phyloP scores from a whole-genome alignment of 2,797 vertebrate genomes.

The Babyrousa celebensis region DNA sequence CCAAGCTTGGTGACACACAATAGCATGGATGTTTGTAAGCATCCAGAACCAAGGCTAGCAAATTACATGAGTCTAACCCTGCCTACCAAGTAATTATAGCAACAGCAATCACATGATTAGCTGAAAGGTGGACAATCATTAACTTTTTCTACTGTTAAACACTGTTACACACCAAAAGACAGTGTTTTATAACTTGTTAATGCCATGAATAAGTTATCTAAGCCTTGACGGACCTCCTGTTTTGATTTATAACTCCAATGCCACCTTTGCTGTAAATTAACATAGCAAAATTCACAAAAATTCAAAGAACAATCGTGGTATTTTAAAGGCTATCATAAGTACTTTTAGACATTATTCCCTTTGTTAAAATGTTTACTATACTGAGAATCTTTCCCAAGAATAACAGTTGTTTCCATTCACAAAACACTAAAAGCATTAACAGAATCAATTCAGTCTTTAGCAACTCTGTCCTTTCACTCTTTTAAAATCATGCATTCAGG shows the following conservation, averaged over 20 bases:
- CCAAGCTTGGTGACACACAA: neutral
- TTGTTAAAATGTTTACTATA: neutral
- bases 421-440: neutral
- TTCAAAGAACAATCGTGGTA: neutral
- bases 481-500: neutral
- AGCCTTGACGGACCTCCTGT: neutral
- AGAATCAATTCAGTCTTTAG: neutral
- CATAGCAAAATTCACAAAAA: neutral
- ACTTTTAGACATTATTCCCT: neutral
- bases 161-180: neutral
- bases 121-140: constrained; percentile 47
- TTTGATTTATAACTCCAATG: neutral
- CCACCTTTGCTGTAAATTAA: neutral
- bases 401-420: neutral
- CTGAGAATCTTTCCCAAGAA: neutral
- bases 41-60: neutral
- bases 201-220: neutral
- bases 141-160: constrained; percentile 49
- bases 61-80: constrained; percentile 23
- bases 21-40: neutral
- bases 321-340: neutral
- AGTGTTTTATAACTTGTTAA: neutral
- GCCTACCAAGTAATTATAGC: neutral
- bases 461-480: neutral
- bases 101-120: neutral